Conservation (phyloP, 2,797 vertebrate species). For the Esox masquinongy region DNA sequence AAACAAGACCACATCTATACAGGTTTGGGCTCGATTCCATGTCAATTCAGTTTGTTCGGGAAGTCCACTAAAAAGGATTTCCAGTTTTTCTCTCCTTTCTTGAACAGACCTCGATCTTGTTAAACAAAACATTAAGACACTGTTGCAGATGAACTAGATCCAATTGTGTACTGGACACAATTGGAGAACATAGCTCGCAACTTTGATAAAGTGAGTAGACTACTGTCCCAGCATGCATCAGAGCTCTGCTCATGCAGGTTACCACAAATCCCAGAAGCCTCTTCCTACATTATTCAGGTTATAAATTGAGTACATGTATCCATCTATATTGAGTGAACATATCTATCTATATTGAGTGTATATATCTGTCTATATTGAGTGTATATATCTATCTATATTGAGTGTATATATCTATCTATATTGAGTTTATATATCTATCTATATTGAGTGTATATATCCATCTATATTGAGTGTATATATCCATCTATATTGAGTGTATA, state of each 20-base stretch:
- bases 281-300: conserved; percentile 5
- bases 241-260: neutral
- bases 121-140: neutral
- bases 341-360: no score
- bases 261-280: neutral
- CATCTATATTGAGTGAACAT: no score
- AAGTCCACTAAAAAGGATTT: neutral
- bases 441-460: no score
- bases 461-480: neutral
- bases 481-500: conserved; percentile 8
- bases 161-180: conserved; percentile 14
- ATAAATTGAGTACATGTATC: neutral
- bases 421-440: no score
- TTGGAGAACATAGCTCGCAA: neutral
- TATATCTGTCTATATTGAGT: no score
- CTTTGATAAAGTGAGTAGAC: conserved; percentile 9
- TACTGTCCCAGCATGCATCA: conserved; percentile 1
- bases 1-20: neutral
- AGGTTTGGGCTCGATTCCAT: neutral
- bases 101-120: neutral
- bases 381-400: no score
- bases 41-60: neutral
- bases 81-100: neutral
- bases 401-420: no score
- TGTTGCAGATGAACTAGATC: conserved; percentile 29